phyloP scores from a whole-genome alignment of 2,113 vertebrate species.

The Xyliphius kryptos region DNA sequence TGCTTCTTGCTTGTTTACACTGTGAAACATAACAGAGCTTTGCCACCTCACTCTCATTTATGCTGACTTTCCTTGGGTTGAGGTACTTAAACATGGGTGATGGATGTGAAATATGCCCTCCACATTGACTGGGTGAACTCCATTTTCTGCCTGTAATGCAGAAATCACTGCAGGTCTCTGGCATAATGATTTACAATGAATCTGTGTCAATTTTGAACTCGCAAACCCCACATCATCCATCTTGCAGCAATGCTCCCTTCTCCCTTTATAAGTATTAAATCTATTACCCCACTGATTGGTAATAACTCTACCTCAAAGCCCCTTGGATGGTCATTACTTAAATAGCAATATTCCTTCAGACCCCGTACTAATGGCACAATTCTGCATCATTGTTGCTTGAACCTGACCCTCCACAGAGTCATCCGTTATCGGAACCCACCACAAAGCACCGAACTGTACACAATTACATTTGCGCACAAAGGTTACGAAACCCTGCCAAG shows the following conservation, averaged over 20 bases:
- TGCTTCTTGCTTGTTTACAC: too few relatives aligned
- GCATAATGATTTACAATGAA: slow-evolving; percentile 81
- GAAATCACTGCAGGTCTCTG: slow-evolving; percentile 72
- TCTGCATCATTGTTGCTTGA: slow-evolving; percentile 25
- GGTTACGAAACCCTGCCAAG: slow-evolving; percentile 7
- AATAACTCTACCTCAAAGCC: slow-evolving; percentile 68
- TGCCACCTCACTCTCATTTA: slow-evolving; percentile 29
- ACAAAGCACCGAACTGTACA: slow-evolving; percentile 14
- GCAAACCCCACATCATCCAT: slow-evolving; percentile 73
- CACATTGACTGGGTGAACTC: slow-evolving; percentile 77
- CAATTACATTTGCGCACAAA: slow-evolving; percentile 3
- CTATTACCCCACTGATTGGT: slow-evolving; percentile 72
- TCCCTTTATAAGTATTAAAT: slow-evolving; percentile 69
- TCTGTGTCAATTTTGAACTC: slow-evolving; percentile 77
- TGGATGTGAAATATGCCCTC: slow-evolving; percentile 75
- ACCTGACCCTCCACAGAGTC: slow-evolving; percentile 29
- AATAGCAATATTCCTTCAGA: slow-evolving; percentile 56
- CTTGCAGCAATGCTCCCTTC: slow-evolving; percentile 62
- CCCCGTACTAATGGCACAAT: slow-evolving; percentile 30
- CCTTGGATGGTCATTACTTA: slow-evolving; percentile 69
- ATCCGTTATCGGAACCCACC: slow-evolving; percentile 27
- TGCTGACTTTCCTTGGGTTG: slow-evolving; percentile 63
- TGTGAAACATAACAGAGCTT: not conserved
- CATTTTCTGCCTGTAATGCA: slow-evolving; percentile 76
- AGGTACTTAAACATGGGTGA: slow-evolving; percentile 64